Percentiles rank a stretch among this genome's conserved stretches.
Conservation (phyloP, 2,888 invertebrate species). For the Endomychus coccineus region DNA sequence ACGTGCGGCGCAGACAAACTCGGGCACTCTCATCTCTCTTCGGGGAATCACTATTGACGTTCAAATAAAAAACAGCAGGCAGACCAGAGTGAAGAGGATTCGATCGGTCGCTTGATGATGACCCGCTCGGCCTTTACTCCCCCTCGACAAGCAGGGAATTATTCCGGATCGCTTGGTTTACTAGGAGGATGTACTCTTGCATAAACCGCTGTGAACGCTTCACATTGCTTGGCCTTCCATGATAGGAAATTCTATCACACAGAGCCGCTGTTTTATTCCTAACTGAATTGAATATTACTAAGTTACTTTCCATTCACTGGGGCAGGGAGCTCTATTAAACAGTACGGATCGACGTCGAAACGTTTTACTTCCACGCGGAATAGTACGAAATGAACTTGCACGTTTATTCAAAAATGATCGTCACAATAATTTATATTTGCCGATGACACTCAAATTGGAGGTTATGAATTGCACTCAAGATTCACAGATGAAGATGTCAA, state of each 20-base stretch:
- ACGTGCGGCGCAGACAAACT: no score
- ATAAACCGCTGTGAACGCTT: conserved; percentile 5
- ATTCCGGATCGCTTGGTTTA: conserved; percentile 18
- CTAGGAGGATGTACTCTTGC: conserved; percentile 10
- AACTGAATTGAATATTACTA: not conserved
- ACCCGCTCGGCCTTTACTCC: not conserved
- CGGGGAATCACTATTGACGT: not conserved
- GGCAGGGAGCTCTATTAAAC: no score
- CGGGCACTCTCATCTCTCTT: no score
- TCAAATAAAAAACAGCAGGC: not conserved
- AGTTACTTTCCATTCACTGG: no score
- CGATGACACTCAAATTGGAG: no score
- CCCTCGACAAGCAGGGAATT: conserved; percentile 12
- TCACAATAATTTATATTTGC: no score
- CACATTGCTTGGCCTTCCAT: not conserved
- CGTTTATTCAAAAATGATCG: no score
- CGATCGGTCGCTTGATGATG: not conserved
- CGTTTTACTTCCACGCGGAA: no score
- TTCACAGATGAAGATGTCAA: no score
- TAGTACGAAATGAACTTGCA: no score
- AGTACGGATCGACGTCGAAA: no score
- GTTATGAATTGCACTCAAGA: no score
- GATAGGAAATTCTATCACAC: not conserved
- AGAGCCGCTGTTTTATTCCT: not conserved
- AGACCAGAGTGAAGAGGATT: conserved; percentile 1